These are phyloP conservation scores for Eonycteris spelaea DNA, from an alignment of 2,113 vertebrate species.

Conservation along the genomic window DNA sequence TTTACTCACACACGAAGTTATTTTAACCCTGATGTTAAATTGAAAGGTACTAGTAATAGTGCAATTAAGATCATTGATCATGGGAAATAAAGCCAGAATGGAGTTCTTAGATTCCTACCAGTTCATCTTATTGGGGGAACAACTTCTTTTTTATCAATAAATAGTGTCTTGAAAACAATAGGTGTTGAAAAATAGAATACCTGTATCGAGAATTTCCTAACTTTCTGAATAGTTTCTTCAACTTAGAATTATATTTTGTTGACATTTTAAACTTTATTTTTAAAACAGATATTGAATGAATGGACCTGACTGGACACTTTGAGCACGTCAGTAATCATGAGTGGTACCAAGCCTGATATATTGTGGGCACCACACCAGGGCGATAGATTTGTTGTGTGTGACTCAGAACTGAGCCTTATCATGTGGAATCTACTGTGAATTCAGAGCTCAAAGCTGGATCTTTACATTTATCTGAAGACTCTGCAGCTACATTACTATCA, in stretches of 20 bases:
- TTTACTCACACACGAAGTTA: conserved; percentile 42
- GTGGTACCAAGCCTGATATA: conserved; percentile 97
- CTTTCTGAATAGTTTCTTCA: not conserved
- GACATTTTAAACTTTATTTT: conserved; percentile 50
- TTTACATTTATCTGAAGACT: conserved; percentile 92
- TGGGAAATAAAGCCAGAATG: conserved; percentile 31
- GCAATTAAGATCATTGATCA: conserved; percentile 43
- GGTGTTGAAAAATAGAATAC: not conserved
- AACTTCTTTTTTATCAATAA: conserved; percentile 3
- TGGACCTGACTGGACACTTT: conserved; percentile 75
- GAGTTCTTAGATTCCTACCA: conserved; percentile 7
- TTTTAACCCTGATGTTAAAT: conserved; percentile 23
- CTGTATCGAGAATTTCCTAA: not conserved
- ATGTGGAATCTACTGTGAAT: conserved; percentile 90
- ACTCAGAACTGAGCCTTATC: conserved; percentile 97
- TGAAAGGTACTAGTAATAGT: not conserved
- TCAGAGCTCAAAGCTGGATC: conserved; percentile 92
- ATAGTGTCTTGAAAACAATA: conserved; percentile 14
- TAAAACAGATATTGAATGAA: conserved; percentile 70
- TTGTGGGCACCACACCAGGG: conserved; percentile 98
- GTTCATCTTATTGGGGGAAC: conserved; percentile 30
- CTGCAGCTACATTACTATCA: conserved; percentile 92
- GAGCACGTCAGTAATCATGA: conserved; percentile 84
- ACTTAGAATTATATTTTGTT: not conserved
- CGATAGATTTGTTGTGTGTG: conserved; percentile 96